Percentiles rank a stretch among this genome's conserved stretches.
Conservation (phyloP, 2,888 invertebrate genomes). For the Pogonocherus hispidulus region DNA sequence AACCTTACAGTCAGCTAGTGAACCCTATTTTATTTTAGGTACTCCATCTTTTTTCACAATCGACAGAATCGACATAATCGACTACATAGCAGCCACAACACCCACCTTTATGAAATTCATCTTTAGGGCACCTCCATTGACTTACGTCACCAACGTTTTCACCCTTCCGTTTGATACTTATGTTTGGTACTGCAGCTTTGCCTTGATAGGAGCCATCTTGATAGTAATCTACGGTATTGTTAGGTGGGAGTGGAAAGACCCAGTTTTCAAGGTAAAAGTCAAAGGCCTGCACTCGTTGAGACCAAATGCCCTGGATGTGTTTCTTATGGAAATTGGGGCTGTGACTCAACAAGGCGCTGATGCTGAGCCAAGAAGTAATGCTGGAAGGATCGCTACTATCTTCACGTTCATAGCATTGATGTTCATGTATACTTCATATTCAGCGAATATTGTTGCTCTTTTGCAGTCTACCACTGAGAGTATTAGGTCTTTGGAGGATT, state of each 20-base stretch:
- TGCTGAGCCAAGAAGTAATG: constrained; percentile 66
- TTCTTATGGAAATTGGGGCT: constrained; percentile 68
- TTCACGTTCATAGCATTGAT: constrained; percentile 66
- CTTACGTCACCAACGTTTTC: constrained; percentile 78
- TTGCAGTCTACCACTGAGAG: constrained; percentile 75
- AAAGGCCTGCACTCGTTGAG: constrained; percentile 39
- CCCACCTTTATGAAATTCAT: constrained; percentile 73
- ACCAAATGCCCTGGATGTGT: constrained; percentile 56
- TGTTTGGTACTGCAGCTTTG: constrained; percentile 75
- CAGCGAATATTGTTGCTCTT: constrained; percentile 78
- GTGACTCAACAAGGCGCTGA: constrained; percentile 70
- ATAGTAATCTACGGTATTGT: constrained; percentile 57
- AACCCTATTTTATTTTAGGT: constrained; percentile 58
- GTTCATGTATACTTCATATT: constrained; percentile 77
- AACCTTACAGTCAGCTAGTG: too few species aligned
- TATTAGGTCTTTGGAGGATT: constrained; percentile 71
- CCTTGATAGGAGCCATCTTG: constrained; percentile 65
- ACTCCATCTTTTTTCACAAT: constrained; percentile 65
- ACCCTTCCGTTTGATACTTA: constrained; percentile 74
- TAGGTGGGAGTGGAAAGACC: constrained; percentile 61
- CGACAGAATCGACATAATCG: constrained; percentile 65
- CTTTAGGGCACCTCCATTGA: constrained; percentile 77
- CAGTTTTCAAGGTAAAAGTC: constrained; percentile 45
- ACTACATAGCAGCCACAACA: constrained; percentile 73
- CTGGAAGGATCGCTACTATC: constrained; percentile 68